phyloP scores from a whole-genome alignment of 2,797 vertebrate genomes.

The Mareca strepera region DNA sequence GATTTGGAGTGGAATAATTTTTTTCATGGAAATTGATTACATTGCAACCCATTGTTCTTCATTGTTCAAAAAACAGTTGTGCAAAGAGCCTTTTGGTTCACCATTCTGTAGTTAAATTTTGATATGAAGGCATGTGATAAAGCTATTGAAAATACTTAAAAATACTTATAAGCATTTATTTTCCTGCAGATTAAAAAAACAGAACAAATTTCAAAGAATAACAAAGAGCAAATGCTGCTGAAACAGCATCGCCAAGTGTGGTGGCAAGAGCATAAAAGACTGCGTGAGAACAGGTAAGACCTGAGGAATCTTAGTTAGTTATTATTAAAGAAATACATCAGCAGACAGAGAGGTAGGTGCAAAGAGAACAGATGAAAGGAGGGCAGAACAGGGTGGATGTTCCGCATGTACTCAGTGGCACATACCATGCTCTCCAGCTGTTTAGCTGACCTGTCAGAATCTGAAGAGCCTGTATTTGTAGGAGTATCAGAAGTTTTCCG shows the following conservation, averaged over 20 bases:
- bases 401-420: neutral
- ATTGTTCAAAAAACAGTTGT: neutral
- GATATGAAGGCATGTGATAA: constrained; percentile 1
- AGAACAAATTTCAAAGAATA: constrained; percentile 82
- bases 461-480: neutral
- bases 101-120: neutral
- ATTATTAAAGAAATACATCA: neutral
- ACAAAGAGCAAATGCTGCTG: constrained; percentile 85
- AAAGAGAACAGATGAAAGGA: neutral
- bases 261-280: constrained; percentile 85
- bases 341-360: rapidly evolving
- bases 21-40: neutral
- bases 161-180: constrained; percentile 4
- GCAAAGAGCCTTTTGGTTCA: neutral
- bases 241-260: constrained; percentile 90
- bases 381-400: neutral
- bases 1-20: neutral
- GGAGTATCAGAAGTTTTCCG: neutral
- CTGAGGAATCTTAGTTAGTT: neutral
- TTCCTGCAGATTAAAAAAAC: constrained; percentile 84
- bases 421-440: neutral
- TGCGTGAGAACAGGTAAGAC: constrained; percentile 86
- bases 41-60: neutral
- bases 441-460: neutral
- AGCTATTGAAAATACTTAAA: neutral